Conservation (phyloP, 53 echinoderm and acorn worm genomes). For the Mesocentrotus franciscanus region DNA sequence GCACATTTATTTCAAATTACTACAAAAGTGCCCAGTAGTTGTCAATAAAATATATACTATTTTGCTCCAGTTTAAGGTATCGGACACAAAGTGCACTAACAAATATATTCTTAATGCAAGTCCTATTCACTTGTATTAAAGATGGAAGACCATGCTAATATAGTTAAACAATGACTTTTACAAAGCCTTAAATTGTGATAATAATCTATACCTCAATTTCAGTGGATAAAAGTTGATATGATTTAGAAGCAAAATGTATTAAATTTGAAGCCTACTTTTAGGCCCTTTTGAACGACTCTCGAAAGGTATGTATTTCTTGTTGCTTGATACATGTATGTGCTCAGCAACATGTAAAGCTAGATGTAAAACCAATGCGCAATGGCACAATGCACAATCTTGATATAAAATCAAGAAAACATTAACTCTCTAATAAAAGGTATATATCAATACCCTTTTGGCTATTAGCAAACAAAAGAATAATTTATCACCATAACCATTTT, state of each 20-base stretch:
- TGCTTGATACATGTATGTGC: background rate
- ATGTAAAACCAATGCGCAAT: background rate
- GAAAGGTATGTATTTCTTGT: background rate
- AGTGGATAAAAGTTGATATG: background rate
- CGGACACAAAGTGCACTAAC: constrained; percentile 10
- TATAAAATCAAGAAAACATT: background rate
- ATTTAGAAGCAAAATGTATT: background rate
- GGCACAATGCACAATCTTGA: background rate
- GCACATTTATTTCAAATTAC: constrained; percentile 47
- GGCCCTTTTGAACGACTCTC: background rate
- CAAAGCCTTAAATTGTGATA: background rate
- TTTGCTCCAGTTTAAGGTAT: background rate
- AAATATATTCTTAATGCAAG: constrained; percentile 6
- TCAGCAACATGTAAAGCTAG: background rate
- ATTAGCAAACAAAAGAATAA: too few species aligned
- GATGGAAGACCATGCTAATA: constrained; percentile 37
- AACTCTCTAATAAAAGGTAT: background rate
- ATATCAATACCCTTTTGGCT: background rate
- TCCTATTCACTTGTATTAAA: background rate
- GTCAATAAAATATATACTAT: constrained; percentile 41
- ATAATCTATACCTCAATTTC: background rate
- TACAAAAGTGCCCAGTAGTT: constrained; percentile 36
- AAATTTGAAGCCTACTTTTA: background rate
- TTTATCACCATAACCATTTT: too few species aligned
- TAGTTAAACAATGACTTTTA: background rate